These are phyloP conservation scores for Macropis europaea DNA, from an alignment of 2,888 invertebrate species.

Conservation along the genomic window DNA sequence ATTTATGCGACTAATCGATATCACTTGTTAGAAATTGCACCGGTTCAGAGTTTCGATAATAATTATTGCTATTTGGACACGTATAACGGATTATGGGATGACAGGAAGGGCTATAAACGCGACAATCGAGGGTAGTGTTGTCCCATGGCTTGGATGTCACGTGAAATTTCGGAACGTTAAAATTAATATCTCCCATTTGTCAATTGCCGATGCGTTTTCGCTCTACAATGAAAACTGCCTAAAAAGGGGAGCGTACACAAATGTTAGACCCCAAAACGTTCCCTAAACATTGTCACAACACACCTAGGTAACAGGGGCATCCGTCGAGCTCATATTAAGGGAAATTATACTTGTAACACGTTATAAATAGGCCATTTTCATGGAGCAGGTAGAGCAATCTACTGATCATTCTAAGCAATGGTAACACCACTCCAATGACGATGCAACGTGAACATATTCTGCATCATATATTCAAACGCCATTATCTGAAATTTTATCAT, in stretches of 20 bases:
- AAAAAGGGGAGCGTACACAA: conserved; percentile 58
- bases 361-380: conserved; percentile 69
- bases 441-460: not conserved
- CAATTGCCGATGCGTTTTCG: conserved; percentile 61
- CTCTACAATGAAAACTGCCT: conserved; percentile 43
- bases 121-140: conserved; percentile 36
- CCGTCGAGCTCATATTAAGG: conserved; percentile 58
- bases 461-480: not conserved
- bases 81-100: conserved; percentile 26
- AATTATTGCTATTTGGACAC: conserved; percentile 47
- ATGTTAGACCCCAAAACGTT: conserved; percentile 70
- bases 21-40: not conserved
- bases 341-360: conserved; percentile 70
- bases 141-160: conserved; percentile 31
- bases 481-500: too few species aligned
- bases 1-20: not conserved
- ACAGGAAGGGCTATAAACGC: conserved; percentile 27
- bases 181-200: conserved; percentile 77
- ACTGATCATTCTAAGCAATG: not conserved
- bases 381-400: conserved; percentile 62
- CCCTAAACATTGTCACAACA: conserved; percentile 77
- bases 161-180: conserved; percentile 55
- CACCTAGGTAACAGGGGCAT: conserved; percentile 62
- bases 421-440: not conserved
- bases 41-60: conserved; percentile 11